Evolutionary conservation across 2,113 vertebrate genomes (phyloP).

Genomic region (Dissostichus mawsoni): DNA sequence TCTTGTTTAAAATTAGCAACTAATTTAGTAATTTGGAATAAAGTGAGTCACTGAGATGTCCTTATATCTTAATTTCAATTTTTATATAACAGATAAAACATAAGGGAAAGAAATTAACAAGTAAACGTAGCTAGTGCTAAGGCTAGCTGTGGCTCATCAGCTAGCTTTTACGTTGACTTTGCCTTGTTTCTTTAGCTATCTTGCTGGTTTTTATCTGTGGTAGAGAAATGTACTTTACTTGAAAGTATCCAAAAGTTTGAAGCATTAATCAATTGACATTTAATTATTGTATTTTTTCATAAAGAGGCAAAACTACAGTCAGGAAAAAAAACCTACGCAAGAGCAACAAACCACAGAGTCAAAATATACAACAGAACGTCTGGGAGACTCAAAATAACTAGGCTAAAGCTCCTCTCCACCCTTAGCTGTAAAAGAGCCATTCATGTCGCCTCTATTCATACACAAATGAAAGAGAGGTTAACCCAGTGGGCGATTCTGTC

Average conservation of each 20-base stretch:
- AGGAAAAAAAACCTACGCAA: neutral
- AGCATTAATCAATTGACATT: neutral
- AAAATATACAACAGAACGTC: conserved; percentile 30
- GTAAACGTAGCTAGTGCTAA: neutral
- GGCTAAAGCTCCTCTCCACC: conserved; percentile 16
- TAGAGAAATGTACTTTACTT: neutral
- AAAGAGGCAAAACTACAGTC: neutral
- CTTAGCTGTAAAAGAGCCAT: conserved; percentile 70
- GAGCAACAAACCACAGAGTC: conserved; percentile 26
- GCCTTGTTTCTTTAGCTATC: neutral
- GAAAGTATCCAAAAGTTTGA: neutral
- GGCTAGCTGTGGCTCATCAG: neutral
- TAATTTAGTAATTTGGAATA: neutral
- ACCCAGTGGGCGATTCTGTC: conserved; percentile 66
- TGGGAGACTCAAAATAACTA: conserved; percentile 20
- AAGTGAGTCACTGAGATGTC: neutral
- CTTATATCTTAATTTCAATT: neutral
- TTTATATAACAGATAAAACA: neutral
- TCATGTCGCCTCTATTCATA: conserved; percentile 81
- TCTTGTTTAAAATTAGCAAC: neutral
- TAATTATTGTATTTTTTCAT: neutral
- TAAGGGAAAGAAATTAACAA: neutral
- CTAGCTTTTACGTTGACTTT: neutral
- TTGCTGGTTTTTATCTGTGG: too few species aligned
- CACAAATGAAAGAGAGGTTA: conserved; percentile 78